Evolutionary conservation across 2,113 vertebrate species (phyloP).

Genomic region (Hippoglossus stenolepis): DNA sequence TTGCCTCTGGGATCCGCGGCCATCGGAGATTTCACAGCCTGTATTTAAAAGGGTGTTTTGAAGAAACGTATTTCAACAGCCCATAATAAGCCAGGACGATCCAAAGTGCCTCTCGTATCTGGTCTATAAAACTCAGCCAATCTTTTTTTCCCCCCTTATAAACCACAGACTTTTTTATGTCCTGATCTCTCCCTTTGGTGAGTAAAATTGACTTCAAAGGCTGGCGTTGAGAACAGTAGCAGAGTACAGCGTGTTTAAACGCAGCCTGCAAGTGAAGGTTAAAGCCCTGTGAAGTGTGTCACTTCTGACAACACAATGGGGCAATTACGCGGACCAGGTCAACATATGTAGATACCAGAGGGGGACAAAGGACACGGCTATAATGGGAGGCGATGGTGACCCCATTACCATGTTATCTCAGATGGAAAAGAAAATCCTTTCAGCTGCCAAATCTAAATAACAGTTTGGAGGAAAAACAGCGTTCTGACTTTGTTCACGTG

Average conservation of each 20-base stretch:
- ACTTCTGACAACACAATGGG: constrained; percentile 46
- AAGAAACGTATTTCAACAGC: constrained; percentile 68
- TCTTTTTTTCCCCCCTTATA: constrained; percentile 9
- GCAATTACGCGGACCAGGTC: constrained; percentile 55
- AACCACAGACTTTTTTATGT: constrained; percentile 48
- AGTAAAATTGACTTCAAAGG: constrained; percentile 50
- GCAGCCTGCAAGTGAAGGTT: constrained; percentile 42
- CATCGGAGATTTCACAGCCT: constrained; percentile 74
- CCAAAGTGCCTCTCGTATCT: constrained; percentile 52
- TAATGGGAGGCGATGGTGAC: constrained; percentile 53
- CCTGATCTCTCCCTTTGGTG: constrained; percentile 42
- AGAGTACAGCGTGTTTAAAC: constrained; percentile 27
- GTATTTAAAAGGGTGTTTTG: constrained; percentile 77
- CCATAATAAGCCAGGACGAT: constrained; percentile 67
- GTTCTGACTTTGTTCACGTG: background rate
- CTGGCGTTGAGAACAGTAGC: constrained; percentile 39
- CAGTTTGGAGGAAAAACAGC: constrained; percentile 2
- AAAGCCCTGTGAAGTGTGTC: constrained; percentile 58
- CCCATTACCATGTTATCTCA: constrained; percentile 54
- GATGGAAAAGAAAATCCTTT: constrained; percentile 41
- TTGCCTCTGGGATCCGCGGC: constrained; percentile 73
- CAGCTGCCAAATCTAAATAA: constrained; percentile 10
- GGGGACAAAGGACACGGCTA: constrained; percentile 55
- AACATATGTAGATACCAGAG: constrained; percentile 52
- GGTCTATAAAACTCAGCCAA: constrained; percentile 48